phyloP scores from a whole-genome alignment of 2,888 invertebrate genomes.

The Noctua janthe region DNA sequence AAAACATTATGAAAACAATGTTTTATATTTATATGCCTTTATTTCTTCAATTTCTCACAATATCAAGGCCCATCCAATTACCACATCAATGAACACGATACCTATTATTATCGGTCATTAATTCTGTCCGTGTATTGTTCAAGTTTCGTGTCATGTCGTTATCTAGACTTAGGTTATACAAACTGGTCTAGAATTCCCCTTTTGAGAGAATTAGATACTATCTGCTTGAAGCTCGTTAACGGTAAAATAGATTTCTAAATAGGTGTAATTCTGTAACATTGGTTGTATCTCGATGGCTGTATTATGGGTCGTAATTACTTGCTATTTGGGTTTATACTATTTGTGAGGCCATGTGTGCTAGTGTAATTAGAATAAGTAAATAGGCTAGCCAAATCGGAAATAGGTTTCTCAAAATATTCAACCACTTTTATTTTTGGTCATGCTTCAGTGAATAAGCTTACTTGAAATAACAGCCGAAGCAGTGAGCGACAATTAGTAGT shows the following conservation, averaged over 20 bases:
- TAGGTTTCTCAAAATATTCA: neutral
- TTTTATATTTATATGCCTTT: too few relatives aligned
- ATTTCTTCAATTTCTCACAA: neutral
- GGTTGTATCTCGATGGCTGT: constrained; percentile 23
- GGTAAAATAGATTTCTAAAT: constrained; percentile 51
- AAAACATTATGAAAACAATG: neutral
- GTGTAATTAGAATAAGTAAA: neutral
- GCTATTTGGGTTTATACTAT: constrained; percentile 8
- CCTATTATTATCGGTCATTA: constrained; percentile 33
- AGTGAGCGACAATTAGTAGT: neutral
- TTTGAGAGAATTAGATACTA: constrained; percentile 30
- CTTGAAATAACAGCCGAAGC: neutral
- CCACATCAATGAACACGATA: constrained; percentile 39
- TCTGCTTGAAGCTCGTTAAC: constrained; percentile 31
- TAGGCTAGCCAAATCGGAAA: neutral
- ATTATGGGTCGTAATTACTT: constrained; percentile 27
- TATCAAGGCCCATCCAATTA: constrained; percentile 35
- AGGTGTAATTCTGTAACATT: constrained; percentile 26
- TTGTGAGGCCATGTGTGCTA: neutral
- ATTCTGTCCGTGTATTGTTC: constrained; percentile 40
- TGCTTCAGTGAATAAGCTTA: neutral
- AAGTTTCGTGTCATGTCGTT: constrained; percentile 37
- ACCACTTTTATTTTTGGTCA: neutral
- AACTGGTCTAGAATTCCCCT: constrained; percentile 16
- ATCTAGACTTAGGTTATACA: constrained; percentile 36